Conservation (phyloP, 2,888 invertebrate species). For the Caenorhabditis zanzibari region DNA sequence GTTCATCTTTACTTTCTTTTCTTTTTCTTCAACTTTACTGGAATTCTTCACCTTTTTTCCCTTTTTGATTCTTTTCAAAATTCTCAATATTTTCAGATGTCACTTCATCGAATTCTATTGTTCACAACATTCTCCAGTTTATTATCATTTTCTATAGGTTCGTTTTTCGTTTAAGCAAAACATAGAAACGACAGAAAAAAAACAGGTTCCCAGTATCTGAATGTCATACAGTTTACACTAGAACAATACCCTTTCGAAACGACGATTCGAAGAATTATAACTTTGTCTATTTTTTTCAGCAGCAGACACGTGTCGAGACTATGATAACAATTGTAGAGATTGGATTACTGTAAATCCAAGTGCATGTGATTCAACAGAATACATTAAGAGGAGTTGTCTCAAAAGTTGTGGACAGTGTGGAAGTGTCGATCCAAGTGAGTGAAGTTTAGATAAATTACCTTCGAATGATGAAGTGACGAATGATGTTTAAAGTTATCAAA, state of each 20-base stretch:
- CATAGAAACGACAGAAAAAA: constrained; percentile 13
- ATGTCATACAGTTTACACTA: constrained; percentile 55
- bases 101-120: constrained; percentile 35
- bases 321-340: constrained; percentile 79
- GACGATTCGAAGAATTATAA: neutral
- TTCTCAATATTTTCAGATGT: constrained; percentile 21
- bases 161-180: constrained; percentile 32
- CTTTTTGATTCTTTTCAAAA: neutral
- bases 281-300: constrained; percentile 25
- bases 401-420: constrained; percentile 79
- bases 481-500: no score
- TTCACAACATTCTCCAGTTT: constrained; percentile 38
- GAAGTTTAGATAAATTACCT: neutral
- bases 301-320: constrained; percentile 69
- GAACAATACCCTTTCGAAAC: constrained; percentile 48
- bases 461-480: no score
- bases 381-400: constrained; percentile 77
- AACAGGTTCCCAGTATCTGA: constrained; percentile 38
- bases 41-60: neutral
- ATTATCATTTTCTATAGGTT: constrained; percentile 53
- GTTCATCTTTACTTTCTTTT: constrained; percentile 27
- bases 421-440: constrained; percentile 74
- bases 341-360: constrained; percentile 78
- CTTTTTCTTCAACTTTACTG: neutral
- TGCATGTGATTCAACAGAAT: constrained; percentile 78